phyloP scores from a whole-genome alignment of 2,888 invertebrate genomes.

The Cyclophora albipunctata region DNA sequence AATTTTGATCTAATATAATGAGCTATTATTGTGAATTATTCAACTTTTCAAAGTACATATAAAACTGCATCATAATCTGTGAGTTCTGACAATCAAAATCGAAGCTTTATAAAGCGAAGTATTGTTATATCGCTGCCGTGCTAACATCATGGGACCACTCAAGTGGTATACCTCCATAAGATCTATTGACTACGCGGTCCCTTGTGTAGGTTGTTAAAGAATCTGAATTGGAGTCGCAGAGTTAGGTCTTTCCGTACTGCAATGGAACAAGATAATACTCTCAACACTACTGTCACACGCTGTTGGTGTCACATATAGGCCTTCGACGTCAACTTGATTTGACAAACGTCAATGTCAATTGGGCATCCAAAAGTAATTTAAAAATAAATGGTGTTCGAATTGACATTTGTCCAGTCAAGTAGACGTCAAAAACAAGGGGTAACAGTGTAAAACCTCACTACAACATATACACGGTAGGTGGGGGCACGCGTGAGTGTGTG shows the following conservation, averaged over 20 bases:
- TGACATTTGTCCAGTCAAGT: neutral
- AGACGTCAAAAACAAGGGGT: neutral
- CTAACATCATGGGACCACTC: conserved; percentile 47
- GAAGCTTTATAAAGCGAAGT: conserved; percentile 66
- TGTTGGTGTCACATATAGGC: conserved; percentile 23
- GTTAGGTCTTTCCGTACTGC: conserved; percentile 97
- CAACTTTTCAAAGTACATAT: conserved; percentile 14
- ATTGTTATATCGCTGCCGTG: conserved; percentile 60
- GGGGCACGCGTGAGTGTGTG: conserved; percentile 46
- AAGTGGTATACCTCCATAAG: conserved; percentile 54
- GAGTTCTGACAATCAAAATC: conserved; percentile 53
- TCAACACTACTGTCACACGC: conserved; percentile 41
- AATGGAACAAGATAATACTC: conserved; percentile 74
- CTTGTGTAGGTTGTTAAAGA: conserved; percentile 94
- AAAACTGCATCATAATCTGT: conserved; percentile 54
- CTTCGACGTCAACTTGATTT: conserved; percentile 22
- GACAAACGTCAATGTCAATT: conserved; percentile 7
- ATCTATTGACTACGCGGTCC: conserved; percentile 88
- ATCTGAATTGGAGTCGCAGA: conserved; percentile 95
- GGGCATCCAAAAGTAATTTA: neutral
- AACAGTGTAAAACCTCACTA: conserved; percentile 29
- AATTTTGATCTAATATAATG: too few species aligned
- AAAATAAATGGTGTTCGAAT: neutral
- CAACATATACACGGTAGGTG: conserved; percentile 15
- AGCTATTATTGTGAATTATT: too few species aligned